Evolutionary conservation across 2,113 vertebrate genomes (phyloP).

Genomic region (Nettapus auritus): DNA sequence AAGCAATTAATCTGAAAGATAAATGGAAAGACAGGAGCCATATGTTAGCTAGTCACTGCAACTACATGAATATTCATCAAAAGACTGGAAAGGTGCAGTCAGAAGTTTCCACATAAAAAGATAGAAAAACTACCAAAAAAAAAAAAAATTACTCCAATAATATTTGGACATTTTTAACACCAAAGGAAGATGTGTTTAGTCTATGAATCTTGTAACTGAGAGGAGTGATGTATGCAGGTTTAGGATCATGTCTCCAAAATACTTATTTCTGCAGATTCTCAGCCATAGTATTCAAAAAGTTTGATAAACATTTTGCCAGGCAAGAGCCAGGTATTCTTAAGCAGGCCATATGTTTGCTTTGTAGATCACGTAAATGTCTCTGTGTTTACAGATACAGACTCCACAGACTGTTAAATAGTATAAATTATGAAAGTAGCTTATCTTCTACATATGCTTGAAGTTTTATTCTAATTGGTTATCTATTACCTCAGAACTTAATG

Average conservation of each 20-base stretch:
- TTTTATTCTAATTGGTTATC: not conserved
- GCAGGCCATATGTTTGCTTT: slow-evolving; percentile 12
- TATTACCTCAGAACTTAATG: not conserved
- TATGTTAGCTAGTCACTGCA: not conserved
- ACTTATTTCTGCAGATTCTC: slow-evolving; percentile 13
- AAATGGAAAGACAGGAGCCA: not conserved
- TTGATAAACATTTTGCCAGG: slow-evolving; percentile 61
- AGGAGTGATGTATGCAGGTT: not conserved
- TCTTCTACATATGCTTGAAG: not conserved
- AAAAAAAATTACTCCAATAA: not conserved
- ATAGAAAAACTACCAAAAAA: not conserved
- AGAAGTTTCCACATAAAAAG: not conserved
- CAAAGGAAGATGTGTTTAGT: slow-evolving; percentile 60
- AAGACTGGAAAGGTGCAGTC: slow-evolving; percentile 14
- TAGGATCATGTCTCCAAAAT: slow-evolving; percentile 3
- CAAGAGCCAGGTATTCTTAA: slow-evolving; percentile 22
- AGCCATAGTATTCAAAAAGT: not conserved
- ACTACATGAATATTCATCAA: not conserved
- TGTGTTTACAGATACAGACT: slow-evolving; percentile 53
- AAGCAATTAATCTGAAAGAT: not conserved
- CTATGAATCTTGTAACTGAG: slow-evolving; percentile 14
- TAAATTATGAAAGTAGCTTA: slow-evolving; percentile 21
- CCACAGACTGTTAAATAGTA: slow-evolving; percentile 1
- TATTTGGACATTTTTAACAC: slow-evolving; percentile 57
- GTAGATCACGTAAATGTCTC: slow-evolving; percentile 37